Percentiles rank a stretch among this genome's conserved stretches.
Conservation (phyloP, 2,797 vertebrate genomes). For the Cichlasoma orientale region DNA sequence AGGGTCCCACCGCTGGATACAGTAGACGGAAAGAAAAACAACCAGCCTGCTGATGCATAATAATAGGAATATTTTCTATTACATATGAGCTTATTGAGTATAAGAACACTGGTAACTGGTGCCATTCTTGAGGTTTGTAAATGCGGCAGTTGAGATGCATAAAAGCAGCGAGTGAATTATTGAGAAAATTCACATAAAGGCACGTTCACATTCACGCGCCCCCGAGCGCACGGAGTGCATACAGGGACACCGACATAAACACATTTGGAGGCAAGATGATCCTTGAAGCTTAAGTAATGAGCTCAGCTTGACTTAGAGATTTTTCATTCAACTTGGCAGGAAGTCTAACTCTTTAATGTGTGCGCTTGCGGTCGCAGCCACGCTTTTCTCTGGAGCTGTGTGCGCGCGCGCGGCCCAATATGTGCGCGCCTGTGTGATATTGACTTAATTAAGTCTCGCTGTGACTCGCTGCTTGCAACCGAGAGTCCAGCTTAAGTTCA, state of each 20-base stretch:
- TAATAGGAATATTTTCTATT: background rate
- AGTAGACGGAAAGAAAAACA: slow-evolving; percentile 4
- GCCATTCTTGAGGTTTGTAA: background rate
- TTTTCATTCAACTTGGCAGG: slow-evolving; percentile 35
- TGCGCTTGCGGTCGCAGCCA: background rate
- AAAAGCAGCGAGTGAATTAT: background rate
- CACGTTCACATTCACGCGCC: background rate
- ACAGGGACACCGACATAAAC: background rate
- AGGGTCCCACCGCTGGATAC: slow-evolving; percentile 1
- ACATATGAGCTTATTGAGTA: background rate
- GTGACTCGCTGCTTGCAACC: background rate
- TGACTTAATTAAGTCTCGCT: slow-evolving; percentile 18
- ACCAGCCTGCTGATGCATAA: background rate
- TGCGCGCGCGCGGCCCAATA: background rate
- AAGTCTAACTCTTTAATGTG: slow-evolving; percentile 28
- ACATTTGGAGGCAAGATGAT: slow-evolving; percentile 32
- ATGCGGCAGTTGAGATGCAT: background rate
- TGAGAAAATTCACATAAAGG: background rate
- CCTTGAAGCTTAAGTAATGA: slow-evolving; percentile 50
- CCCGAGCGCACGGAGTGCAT: background rate
- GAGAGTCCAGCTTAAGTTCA: slow-evolving; percentile 1
- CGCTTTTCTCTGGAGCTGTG: background rate
- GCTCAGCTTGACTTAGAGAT: slow-evolving; percentile 32
- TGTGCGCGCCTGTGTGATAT: background rate
- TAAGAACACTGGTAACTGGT: background rate